phyloP scores from a whole-genome alignment of 2,888 invertebrate species.

The Cremastinae sp. region DNA sequence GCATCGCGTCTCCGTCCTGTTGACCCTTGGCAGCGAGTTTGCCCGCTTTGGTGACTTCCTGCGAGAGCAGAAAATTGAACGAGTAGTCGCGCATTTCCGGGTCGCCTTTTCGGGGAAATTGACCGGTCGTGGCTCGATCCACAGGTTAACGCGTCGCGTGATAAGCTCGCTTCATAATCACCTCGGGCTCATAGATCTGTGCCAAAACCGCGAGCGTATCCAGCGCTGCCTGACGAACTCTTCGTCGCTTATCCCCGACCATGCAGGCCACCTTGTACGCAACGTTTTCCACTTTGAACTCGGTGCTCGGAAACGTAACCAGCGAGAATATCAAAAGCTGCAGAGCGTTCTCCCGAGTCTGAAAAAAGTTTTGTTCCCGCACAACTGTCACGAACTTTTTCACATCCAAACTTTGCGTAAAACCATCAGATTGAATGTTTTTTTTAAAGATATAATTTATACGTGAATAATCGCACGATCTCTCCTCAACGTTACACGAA shows the following conservation, averaged over 20 bases:
- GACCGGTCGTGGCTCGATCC: not conserved
- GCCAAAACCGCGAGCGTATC: constrained; percentile 90
- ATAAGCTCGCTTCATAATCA: constrained; percentile 49
- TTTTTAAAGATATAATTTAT: no score
- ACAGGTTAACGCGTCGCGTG: not conserved
- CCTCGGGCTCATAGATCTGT: constrained; percentile 82
- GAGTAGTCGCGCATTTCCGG: constrained; percentile 37
- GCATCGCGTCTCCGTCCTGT: constrained; percentile 82
- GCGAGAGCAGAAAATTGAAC: constrained; percentile 41
- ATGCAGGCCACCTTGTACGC: constrained; percentile 73
- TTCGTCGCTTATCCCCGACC: constrained; percentile 85
- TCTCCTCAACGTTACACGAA: no score
- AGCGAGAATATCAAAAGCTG: constrained; percentile 89
- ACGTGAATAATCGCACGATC: no score
- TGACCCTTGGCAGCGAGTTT: constrained; percentile 82
- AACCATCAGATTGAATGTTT: no score
- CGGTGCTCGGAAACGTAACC: constrained; percentile 89
- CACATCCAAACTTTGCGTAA: no score
- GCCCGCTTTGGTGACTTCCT: constrained; percentile 84
- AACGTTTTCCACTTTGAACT: constrained; percentile 79
- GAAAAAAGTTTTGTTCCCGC: not conserved
- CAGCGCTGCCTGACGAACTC: constrained; percentile 89
- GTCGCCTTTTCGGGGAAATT: not conserved
- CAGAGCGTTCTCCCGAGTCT: constrained; percentile 88
- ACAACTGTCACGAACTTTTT: no score